Evolutionary conservation across 2,113 vertebrate species (phyloP).

Genomic region (Hyla sarda): DNA sequence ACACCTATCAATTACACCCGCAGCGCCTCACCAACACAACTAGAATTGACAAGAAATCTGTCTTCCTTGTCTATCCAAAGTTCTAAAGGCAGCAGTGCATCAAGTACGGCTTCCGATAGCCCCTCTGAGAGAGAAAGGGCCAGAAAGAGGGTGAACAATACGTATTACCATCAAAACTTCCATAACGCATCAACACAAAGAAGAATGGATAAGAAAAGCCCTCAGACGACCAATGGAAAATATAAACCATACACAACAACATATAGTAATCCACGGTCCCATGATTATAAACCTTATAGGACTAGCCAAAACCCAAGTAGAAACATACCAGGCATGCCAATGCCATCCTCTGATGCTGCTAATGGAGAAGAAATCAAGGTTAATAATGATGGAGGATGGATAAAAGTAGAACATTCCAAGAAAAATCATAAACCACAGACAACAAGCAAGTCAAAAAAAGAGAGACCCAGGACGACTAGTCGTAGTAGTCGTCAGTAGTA

Average conservation of each 20-base stretch:
- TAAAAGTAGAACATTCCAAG: slow-evolving; percentile 86
- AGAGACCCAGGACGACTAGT: slow-evolving; percentile 76
- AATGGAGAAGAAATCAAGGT: slow-evolving; percentile 76
- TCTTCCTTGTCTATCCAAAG: slow-evolving; percentile 82
- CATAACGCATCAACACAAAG: slow-evolving; percentile 69
- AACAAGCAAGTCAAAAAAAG: slow-evolving; percentile 76
- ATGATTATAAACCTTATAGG: slow-evolving; percentile 69
- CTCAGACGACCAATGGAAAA: slow-evolving; percentile 61
- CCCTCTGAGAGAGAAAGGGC: slow-evolving; percentile 80
- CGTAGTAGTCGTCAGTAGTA: slow-evolving; percentile 74
- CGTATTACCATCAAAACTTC: slow-evolving; percentile 66
- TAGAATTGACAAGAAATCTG: slow-evolving; percentile 79
- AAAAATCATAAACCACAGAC: slow-evolving; percentile 77
- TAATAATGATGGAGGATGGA: slow-evolving; percentile 87
- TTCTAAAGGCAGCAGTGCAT: slow-evolving; percentile 91
- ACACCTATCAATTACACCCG: slow-evolving; percentile 79
- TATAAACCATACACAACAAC: slow-evolving; percentile 61
- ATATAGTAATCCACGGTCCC: slow-evolving; percentile 5
- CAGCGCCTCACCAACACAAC: slow-evolving; percentile 84
- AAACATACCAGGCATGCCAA: slow-evolving; percentile 86
- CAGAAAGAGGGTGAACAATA: slow-evolving; percentile 64
- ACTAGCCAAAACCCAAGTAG: slow-evolving; percentile 61
- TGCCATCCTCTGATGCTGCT: slow-evolving; percentile 66
- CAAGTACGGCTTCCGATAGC: slow-evolving; percentile 87
- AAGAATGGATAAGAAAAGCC: slow-evolving; percentile 62